Evolutionary conservation across 2,888 invertebrate species (phyloP), one percentile per base, ranked within the genome.

Genomic region (Patella depressa): DNA sequence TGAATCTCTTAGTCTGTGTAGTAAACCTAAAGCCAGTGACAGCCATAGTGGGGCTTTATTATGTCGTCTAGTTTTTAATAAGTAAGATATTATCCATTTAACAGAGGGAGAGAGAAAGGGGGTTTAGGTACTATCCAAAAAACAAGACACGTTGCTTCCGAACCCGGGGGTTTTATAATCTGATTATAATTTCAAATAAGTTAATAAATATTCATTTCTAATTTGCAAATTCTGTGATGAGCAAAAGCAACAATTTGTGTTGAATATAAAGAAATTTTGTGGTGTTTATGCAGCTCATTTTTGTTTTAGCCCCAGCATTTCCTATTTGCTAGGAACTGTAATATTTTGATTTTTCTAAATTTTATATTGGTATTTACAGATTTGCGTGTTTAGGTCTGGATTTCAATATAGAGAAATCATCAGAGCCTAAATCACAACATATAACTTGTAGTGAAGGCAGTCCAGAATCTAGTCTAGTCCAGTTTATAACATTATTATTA

Each of bases 1-100:
- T 14, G 80, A 85, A 69, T 85, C 85, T 45, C 82, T 93, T 15
- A 86, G 86, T 70, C 90, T 93, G 77, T 93, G 94, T 83, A 92
- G 92, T 83, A 94, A 94, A 83, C 93, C 93, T 81, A 94, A 94
- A 86, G 94, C 94, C 83, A 94, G 93, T 88, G 93, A 94, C 87
- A 93, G 93, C 55, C 93, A 93, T 84, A 94, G 94, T 89, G 94
- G 94, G 15, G 93, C 93, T 73, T 92, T 92, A 59, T 91, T 94
- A 81, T 91, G 94, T 80, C 93, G 93, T 87, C 90, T 94, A 80
- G 88, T 94, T 53, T 91, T 92, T 57, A 79, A 85, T 65, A 89
- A 86, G 90, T 90, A 81, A 84, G 86, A 76, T 45, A 45, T 45
- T 9, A 45, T 7, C 9, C 45, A 45, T 45, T 45, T 45, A 9